Conservation (phyloP, 1,140 invertebrate genomes). For the Cryptotermes secundus region DNA sequence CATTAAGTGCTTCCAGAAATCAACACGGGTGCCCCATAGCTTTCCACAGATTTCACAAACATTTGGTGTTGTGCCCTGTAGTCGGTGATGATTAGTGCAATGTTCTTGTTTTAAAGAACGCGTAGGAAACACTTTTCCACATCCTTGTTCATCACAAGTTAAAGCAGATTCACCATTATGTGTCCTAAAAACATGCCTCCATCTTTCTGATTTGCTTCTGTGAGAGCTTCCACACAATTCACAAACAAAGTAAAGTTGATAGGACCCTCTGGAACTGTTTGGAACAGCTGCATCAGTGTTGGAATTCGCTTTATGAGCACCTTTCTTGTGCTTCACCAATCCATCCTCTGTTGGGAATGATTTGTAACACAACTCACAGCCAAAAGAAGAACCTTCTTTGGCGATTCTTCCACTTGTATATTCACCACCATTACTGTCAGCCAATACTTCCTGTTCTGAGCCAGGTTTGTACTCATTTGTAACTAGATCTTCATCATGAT, state of each 20-base stretch:
- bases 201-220: slow-evolving; percentile 55
- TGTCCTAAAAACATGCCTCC: slow-evolving; percentile 52
- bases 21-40: slow-evolving; percentile 55
- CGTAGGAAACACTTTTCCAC: slow-evolving; percentile 55
- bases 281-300: background rate
- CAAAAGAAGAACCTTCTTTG: background rate
- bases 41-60: slow-evolving; percentile 56
- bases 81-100: slow-evolving; percentile 48
- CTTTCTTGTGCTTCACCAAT: slow-evolving; percentile 53
- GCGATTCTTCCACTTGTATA: background rate
- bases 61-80: slow-evolving; percentile 52
- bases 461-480: background rate
- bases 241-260: slow-evolving; percentile 54
- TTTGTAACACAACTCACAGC: slow-evolving; percentile 41
- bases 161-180: slow-evolving; percentile 48
- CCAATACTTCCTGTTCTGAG: background rate
- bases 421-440: background rate
- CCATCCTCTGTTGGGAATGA: slow-evolving; percentile 53
- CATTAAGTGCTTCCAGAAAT: slow-evolving; percentile 60
- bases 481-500: slow-evolving; percentile 38
- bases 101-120: slow-evolving; percentile 52
- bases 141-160: slow-evolving; percentile 49
- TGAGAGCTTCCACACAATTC: slow-evolving; percentile 55
- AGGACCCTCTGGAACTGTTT: slow-evolving; percentile 30
- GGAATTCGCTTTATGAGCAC: slow-evolving; percentile 40